A percentile compares a stretch with the other conserved stretches of the same genome.
phyloP scores from a whole-genome alignment of 2,888 invertebrate species.

The Cheiracanthium punctorium region DNA sequence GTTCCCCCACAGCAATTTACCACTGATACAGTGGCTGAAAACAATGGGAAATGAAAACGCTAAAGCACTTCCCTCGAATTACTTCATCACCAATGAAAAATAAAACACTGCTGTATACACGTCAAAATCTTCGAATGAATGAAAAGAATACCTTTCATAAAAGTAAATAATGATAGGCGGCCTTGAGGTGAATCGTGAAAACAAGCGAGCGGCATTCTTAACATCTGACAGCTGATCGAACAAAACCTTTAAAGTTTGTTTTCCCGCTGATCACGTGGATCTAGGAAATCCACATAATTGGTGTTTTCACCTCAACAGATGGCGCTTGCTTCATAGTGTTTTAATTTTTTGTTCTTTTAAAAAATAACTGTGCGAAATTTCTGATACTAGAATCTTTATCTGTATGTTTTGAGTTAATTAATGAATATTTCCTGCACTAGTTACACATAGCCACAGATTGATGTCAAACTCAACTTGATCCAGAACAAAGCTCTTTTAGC shows the following conservation, averaged over 20 bases:
- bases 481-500: no score
- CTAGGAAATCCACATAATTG: no score
- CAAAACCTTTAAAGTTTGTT: not conserved
- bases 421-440: no score
- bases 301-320: no score
- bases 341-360: no score
- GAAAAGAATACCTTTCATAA: slow-evolving; percentile 18
- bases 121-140: slow-evolving; percentile 5
- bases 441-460: no score
- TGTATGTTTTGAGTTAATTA: no score
- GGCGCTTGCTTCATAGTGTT: no score
- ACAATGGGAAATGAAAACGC: not conserved
- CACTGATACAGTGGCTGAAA: not conserved
- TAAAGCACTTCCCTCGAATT: not conserved
- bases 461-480: no score
- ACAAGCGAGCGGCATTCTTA: no score
- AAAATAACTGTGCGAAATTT: no score
- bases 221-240: not conserved
- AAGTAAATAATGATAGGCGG: not conserved
- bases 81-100: not conserved
- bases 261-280: not conserved
- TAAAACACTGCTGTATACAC: not conserved
- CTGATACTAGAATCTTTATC: no score
- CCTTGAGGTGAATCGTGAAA: not conserved
- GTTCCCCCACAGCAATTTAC: not conserved